Percentiles rank a stretch among this genome's conserved stretches.
Conservation (phyloP, 2,797 vertebrate species). For the Odontamblyopus lacepedii region DNA sequence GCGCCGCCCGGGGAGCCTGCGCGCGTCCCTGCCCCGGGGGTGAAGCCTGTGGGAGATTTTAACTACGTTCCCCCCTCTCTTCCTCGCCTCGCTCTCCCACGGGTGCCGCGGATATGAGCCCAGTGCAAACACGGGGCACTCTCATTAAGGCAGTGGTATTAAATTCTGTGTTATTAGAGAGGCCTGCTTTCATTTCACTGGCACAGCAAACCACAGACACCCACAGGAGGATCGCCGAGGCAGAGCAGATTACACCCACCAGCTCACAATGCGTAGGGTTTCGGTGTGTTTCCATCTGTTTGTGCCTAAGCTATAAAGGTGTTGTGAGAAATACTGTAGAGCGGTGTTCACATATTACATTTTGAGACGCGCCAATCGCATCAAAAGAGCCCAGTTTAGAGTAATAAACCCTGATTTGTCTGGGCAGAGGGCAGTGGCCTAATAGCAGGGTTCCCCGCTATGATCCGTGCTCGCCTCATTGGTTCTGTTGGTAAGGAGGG, state of each 20-base stretch:
- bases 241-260: slow-evolving; percentile 63
- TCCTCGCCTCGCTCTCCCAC: slow-evolving; percentile 58
- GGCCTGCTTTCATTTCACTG: slow-evolving; percentile 77
- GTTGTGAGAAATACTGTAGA: slow-evolving; percentile 28
- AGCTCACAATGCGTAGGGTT: slow-evolving; percentile 24
- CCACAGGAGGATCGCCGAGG: slow-evolving; percentile 66
- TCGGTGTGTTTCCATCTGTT: slow-evolving; percentile 44
- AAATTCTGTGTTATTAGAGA: slow-evolving; percentile 78
- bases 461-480: slow-evolving; percentile 33
- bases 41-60: slow-evolving; percentile 76
- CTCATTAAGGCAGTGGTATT: slow-evolving; percentile 80
- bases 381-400: slow-evolving; percentile 38
- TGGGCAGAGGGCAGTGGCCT: slow-evolving; percentile 33
- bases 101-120: slow-evolving; percentile 72
- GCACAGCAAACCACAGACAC: slow-evolving; percentile 75
- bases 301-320: slow-evolving; percentile 28
- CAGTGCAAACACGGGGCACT: slow-evolving; percentile 72
- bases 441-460: slow-evolving; percentile 45
- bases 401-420: slow-evolving; percentile 44
- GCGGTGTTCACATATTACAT: slow-evolving; percentile 15
- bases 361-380: slow-evolving; percentile 34
- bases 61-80: slow-evolving; percentile 68
- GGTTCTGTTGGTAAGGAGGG: slow-evolving; percentile 34
- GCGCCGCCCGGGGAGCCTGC: slow-evolving; percentile 39
- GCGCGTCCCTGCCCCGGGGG: slow-evolving; percentile 53